A percentile compares a stretch with the other conserved stretches of the same genome.
Conservation (phyloP, 2,113 vertebrate species). For the Cyrtonyx montezumae region DNA sequence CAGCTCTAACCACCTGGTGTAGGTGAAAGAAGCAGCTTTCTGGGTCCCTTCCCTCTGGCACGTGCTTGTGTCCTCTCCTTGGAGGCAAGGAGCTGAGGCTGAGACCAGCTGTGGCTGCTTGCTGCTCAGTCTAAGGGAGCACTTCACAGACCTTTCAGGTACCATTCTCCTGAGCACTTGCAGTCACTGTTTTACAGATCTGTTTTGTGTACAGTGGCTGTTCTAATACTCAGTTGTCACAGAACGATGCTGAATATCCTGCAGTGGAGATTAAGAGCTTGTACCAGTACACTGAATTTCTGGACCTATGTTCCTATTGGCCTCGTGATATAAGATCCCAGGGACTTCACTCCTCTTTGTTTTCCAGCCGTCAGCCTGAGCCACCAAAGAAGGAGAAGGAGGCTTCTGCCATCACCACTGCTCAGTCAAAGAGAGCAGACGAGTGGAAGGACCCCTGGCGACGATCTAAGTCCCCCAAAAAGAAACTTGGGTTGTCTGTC, state of each 20-base stretch:
- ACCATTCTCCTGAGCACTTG: not conserved
- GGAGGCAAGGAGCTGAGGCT: not conserved
- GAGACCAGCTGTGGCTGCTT: not conserved
- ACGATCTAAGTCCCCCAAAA: constrained; percentile 96
- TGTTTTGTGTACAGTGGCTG: not conserved
- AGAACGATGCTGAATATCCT: not conserved
- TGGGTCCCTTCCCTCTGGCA: not conserved
- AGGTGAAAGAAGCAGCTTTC: not conserved
- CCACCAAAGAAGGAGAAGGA: constrained; percentile 89
- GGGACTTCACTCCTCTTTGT: not conserved
- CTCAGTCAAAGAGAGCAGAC: constrained; percentile 87
- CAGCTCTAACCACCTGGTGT: not conserved
- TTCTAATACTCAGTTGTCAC: accelerated
- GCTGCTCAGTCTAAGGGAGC: accelerated
- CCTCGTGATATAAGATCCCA: not conserved
- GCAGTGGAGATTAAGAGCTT: not conserved
- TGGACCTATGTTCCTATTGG: accelerated
- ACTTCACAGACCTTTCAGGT: not conserved
- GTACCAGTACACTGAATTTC: not conserved
- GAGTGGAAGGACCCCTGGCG: constrained; percentile 99
- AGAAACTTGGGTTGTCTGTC: constrained; percentile 82
- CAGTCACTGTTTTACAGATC: not conserved
- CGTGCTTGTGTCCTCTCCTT: accelerated
- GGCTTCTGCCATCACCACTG: not conserved
- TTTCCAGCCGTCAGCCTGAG: constrained; percentile 79